Percentiles rank a stretch among this genome's conserved stretches.
Evolutionary conservation across 1,140 invertebrate species (phyloP).

Genomic region (Zeugodacus cucurbitae): DNA sequence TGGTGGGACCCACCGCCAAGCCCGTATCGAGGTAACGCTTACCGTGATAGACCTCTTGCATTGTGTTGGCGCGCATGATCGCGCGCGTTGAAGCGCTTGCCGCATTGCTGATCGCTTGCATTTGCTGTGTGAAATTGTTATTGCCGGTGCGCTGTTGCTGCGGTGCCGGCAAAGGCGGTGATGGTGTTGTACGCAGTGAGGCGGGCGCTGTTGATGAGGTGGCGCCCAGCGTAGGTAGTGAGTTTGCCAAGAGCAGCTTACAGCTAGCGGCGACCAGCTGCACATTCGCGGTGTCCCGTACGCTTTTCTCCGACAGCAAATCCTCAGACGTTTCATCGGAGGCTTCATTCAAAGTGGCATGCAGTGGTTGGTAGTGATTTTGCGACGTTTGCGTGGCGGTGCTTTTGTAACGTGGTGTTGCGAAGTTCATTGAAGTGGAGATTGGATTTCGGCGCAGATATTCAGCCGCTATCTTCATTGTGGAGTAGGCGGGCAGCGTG

Average conservation of each 20-base stretch:
- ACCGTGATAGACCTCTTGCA: slow-evolving; percentile 21
- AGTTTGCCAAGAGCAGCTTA: background rate
- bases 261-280: background rate
- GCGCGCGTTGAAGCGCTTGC: background rate
- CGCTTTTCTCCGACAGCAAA: background rate
- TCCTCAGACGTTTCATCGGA: background rate
- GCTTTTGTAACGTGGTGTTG: background rate
- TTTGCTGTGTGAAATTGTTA: background rate
- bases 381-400: slow-evolving; percentile 21
- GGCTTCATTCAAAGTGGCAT: background rate
- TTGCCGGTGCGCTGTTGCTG: background rate
- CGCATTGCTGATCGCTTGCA: background rate
- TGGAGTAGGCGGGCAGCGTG: background rate
- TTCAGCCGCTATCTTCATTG: slow-evolving; percentile 19
- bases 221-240: background rate
- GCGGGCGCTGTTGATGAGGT: background rate
- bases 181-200: slow-evolving; percentile 15
- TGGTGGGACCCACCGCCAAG: background rate
- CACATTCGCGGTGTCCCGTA: background rate
- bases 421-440: background rate
- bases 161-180: background rate
- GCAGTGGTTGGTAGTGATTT: background rate
- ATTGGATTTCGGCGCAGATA: background rate
- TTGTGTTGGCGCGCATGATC: background rate
- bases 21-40: background rate